Conservation (phyloP, 2,113 vertebrate genomes). For the Python bivittatus region DNA sequence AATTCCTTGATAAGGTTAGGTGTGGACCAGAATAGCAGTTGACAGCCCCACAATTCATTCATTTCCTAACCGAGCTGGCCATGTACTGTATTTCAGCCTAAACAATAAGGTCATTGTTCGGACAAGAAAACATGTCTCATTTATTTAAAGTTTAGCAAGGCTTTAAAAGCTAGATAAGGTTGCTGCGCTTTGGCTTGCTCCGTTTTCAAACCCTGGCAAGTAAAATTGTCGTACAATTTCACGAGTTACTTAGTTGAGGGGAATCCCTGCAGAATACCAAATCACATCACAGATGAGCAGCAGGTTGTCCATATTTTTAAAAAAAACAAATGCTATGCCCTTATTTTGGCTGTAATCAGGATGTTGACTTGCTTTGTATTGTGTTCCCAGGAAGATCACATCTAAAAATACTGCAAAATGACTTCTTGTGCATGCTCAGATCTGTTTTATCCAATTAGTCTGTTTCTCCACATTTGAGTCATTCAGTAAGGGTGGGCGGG, state of each 20-base stretch:
- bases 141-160: conserved; percentile 67
- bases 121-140: conserved; percentile 66
- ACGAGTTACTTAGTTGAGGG: neutral
- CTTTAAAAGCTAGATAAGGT: conserved; percentile 62
- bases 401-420: conserved; percentile 12
- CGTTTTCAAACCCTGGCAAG: conserved; percentile 39
- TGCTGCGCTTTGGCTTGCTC: conserved; percentile 46
- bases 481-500: neutral
- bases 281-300: neutral
- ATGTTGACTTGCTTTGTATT: neutral
- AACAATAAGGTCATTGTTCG: conserved; percentile 79
- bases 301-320: neutral
- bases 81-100: conserved; percentile 63
- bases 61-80: conserved; percentile 75
- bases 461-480: neutral
- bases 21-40: conserved; percentile 67
- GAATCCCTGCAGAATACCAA: neutral
- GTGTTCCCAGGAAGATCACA: neutral
- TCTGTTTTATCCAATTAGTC: neutral
- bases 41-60: conserved; percentile 78
- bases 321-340: neutral
- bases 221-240: conserved; percentile 32
- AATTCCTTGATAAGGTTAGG: conserved; percentile 74
- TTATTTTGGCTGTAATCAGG: neutral
- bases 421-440: neutral